These are phyloP conservation scores for Drosophila subpulchrella DNA, from an alignment of 1,140 invertebrate genomes.

Conservation along the genomic window DNA sequence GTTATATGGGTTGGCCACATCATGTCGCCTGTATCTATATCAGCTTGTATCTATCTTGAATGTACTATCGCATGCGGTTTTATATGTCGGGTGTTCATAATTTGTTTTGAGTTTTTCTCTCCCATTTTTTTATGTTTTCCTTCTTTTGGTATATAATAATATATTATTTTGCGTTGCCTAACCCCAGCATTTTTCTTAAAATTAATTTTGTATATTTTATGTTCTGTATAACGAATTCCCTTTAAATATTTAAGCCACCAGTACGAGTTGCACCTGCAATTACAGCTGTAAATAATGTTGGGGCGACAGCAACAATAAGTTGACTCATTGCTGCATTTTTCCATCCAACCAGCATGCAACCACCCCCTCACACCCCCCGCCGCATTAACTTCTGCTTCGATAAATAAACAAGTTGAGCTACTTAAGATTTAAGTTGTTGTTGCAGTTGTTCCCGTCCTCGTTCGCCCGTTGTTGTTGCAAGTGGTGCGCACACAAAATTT, in stretches of 20 bases:
- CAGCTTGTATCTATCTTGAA: slow-evolving; percentile 11
- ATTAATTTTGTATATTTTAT: neutral
- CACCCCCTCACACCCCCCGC: neutral
- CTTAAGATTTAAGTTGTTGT: slow-evolving; percentile 79
- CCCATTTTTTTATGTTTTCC: neutral
- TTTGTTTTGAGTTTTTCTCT: slow-evolving; percentile 52
- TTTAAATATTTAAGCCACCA: neutral
- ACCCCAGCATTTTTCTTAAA: neutral
- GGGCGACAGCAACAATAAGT: slow-evolving; percentile 25
- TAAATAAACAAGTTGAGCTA: slow-evolving; percentile 83
- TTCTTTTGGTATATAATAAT: neutral
- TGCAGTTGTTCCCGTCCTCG: slow-evolving; percentile 50
- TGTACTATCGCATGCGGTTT: slow-evolving; percentile 3
- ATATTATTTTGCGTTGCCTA: neutral
- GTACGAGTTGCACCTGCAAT: slow-evolving; percentile 12
- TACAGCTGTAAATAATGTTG: slow-evolving; percentile 23
- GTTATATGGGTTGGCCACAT: slow-evolving; percentile 3
- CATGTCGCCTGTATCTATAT: slow-evolving; percentile 14
- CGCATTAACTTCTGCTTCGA: slow-evolving; percentile 76
- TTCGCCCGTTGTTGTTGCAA: slow-evolving; percentile 56
- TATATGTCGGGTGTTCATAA: slow-evolving; percentile 35
- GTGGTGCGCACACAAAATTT: slow-evolving; percentile 72
- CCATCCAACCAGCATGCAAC: slow-evolving; percentile 7
- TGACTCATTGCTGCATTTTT: slow-evolving; percentile 47
- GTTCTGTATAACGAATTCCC: neutral